These are phyloP conservation scores for Odontocerum albicorne DNA, from an alignment of 2,888 invertebrate species.

Conservation along the genomic window DNA sequence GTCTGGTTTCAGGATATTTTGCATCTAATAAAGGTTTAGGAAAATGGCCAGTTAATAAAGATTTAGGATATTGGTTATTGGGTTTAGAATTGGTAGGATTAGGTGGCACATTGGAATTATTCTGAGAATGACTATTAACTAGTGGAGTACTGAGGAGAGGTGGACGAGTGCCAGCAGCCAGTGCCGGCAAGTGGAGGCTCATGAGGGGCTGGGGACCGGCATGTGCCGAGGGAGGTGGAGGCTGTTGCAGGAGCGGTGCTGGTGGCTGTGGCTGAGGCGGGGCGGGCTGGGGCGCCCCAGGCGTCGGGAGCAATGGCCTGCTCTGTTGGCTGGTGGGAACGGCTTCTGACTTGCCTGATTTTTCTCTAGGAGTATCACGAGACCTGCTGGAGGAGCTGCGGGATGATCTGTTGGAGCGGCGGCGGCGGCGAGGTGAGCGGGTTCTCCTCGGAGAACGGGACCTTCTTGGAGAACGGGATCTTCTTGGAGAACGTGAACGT, in stretches of 20 bases:
- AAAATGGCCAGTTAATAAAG: slow-evolving; percentile 22
- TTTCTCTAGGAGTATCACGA: slow-evolving; percentile 31
- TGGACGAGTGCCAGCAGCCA: slow-evolving; percentile 40
- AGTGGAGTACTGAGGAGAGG: slow-evolving; percentile 43
- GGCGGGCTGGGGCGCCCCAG: slow-evolving; percentile 34
- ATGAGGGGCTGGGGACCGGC: slow-evolving; percentile 33
- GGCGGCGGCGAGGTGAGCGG: slow-evolving; percentile 33
- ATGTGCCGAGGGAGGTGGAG: slow-evolving; percentile 40
- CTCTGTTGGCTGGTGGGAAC: slow-evolving; percentile 41
- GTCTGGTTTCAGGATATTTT: not conserved
- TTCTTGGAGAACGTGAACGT: slow-evolving; percentile 31
- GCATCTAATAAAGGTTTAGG: slow-evolving; percentile 19
- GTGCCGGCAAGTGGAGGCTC: not conserved
- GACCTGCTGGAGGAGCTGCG: slow-evolving; percentile 29
- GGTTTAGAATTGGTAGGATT: not conserved
- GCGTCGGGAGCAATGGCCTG: slow-evolving; percentile 43
- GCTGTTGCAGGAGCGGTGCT: slow-evolving; percentile 38
- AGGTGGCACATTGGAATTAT: slow-evolving; percentile 5
- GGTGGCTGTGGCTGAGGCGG: slow-evolving; percentile 44
- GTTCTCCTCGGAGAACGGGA: slow-evolving; percentile 48
- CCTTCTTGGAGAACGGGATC: slow-evolving; percentile 38
- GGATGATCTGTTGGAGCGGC: slow-evolving; percentile 27
- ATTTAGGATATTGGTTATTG: slow-evolving; percentile 21
- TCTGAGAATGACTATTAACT: slow-evolving; percentile 16
- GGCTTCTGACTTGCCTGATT: slow-evolving; percentile 53